A percentile compares a stretch with the other conserved stretches of the same genome.
Evolutionary conservation across 2,113 vertebrate genomes (phyloP).

Genomic region (Camelus bactrianus): DNA sequence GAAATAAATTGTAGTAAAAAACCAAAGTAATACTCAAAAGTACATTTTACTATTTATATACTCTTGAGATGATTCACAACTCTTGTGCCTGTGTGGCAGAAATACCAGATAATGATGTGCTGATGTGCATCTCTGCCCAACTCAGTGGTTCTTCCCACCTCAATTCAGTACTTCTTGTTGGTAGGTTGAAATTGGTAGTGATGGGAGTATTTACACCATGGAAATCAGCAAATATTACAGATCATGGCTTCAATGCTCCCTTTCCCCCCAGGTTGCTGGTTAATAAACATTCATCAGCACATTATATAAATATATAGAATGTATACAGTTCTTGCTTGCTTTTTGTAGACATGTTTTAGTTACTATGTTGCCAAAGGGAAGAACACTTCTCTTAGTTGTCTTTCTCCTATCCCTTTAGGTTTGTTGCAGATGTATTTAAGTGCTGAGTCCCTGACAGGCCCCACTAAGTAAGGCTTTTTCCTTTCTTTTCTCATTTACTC

Average conservation of each 20-base stretch:
- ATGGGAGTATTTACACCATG: not conserved
- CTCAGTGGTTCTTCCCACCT: not conserved
- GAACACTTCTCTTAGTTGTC: not conserved
- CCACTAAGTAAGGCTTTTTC: not conserved
- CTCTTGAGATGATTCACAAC: not conserved
- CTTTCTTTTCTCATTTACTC: not conserved
- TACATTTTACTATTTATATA: not conserved
- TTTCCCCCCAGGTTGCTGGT: not conserved
- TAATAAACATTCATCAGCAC: not conserved
- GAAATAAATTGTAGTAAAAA: not conserved
- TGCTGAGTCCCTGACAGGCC: not conserved
- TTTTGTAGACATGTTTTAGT: not conserved
- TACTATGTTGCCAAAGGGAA: slow-evolving; percentile 31
- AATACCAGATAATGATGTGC: not conserved
- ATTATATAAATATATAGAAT: not conserved
- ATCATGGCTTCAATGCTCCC: not conserved
- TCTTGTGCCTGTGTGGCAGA: not conserved
- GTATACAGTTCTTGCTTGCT: not conserved
- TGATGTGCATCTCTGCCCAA: not conserved
- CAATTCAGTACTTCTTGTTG: not conserved
- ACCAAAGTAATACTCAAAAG: not conserved
- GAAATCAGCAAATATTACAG: slow-evolving; percentile 22
- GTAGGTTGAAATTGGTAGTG: not conserved
- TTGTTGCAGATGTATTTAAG: not conserved
- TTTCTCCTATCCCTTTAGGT: not conserved